phyloP scores from a whole-genome alignment of 2,113 vertebrate genomes.

The Aphelocoma coerulescens region DNA sequence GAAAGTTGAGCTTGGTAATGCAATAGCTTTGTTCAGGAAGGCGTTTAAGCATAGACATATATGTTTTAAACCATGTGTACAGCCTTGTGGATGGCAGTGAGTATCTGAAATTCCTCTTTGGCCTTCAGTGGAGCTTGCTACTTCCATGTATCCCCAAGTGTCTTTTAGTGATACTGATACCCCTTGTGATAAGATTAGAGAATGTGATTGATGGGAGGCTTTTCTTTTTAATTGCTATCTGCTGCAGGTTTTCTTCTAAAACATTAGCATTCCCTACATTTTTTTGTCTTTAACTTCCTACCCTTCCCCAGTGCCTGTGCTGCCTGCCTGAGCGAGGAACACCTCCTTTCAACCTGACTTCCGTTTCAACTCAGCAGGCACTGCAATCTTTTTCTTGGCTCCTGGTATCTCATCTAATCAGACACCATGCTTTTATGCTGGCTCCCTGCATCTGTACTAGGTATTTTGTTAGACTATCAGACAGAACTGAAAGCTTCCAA shows the following conservation, averaged over 20 bases:
- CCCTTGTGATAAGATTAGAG: background rate
- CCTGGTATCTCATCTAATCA: slow-evolving; percentile 50
- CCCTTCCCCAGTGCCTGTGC: background rate
- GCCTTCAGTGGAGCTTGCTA: background rate
- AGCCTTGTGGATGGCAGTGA: background rate
- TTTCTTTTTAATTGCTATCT: background rate
- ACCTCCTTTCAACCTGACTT: slow-evolving; percentile 49
- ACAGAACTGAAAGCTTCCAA: slow-evolving; percentile 48
- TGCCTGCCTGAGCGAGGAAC: background rate
- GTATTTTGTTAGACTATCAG: slow-evolving; percentile 50
- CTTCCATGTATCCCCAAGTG: background rate
- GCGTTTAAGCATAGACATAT: background rate
- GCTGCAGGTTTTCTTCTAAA: background rate
- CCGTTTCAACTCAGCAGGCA: slow-evolving; percentile 45
- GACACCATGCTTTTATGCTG: slow-evolving; percentile 36
- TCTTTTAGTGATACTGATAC: background rate
- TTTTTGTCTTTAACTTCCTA: background rate
- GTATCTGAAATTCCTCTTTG: background rate
- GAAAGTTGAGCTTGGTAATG: background rate
- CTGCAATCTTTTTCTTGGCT: background rate
- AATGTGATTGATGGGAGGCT: background rate
- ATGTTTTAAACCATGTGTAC: background rate
- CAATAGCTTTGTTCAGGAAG: background rate
- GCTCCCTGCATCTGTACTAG: slow-evolving; percentile 26
- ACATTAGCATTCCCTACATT: background rate